These are phyloP conservation scores for Drosophila nikananu DNA, from an alignment of 1,140 invertebrate species.

Conservation along the genomic window DNA sequence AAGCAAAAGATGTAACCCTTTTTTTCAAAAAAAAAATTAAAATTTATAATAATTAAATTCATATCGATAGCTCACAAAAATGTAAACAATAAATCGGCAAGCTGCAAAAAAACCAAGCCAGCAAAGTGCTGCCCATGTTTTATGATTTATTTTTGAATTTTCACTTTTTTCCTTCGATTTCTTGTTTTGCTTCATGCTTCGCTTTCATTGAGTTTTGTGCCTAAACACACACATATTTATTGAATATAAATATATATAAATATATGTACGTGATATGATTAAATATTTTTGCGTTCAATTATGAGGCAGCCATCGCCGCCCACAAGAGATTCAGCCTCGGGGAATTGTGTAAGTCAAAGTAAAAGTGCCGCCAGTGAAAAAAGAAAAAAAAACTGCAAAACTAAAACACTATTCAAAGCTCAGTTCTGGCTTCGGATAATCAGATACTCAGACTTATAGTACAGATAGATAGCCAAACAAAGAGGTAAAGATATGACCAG, in stretches of 20 bases:
- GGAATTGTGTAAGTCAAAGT: slow-evolving; percentile 34
- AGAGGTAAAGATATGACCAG: not conserved
- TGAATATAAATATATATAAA: not conserved
- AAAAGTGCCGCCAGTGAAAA: slow-evolving; percentile 8
- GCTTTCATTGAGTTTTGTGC: slow-evolving; percentile 6
- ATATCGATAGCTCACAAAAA: not conserved
- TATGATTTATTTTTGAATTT: slow-evolving; percentile 11
- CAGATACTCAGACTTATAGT: not conserved
- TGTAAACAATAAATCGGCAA: not conserved
- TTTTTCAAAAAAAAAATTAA: too few species aligned
- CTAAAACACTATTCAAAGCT: not conserved
- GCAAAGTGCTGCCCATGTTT: slow-evolving; percentile 24
- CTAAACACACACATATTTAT: not conserved
- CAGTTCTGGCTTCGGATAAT: not conserved
- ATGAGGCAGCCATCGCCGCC: slow-evolving; percentile 8
- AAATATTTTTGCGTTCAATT: slow-evolving; percentile 28
- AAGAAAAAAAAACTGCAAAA: not conserved
- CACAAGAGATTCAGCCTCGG: slow-evolving; percentile 29
- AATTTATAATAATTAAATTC: too few species aligned
- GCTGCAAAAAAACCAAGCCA: slow-evolving; percentile 1
- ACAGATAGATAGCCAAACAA: not conserved
- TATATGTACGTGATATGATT: slow-evolving; percentile 29
- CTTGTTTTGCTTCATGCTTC: slow-evolving; percentile 25
- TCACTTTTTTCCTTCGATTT: not conserved
- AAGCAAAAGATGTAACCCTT: too few species aligned